Base-by-base conservation (phyloP, 2,888 invertebrate genomes). In the Gnatocerus cornutus region DNA sequence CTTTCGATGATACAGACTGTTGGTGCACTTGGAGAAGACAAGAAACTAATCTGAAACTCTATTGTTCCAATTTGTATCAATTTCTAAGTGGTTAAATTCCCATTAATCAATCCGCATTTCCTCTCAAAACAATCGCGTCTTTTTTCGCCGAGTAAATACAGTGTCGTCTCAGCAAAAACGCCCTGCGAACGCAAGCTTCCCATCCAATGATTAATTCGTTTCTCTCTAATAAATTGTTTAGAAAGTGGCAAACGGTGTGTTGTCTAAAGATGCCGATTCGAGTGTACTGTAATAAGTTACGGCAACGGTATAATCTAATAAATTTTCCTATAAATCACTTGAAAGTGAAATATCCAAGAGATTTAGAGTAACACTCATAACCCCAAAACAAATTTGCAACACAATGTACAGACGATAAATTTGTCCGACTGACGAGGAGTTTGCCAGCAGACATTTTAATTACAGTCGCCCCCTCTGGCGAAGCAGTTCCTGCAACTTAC, bases 401-500 rank as follows among this genome's bases (percentile, higher is more conserved):
- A 79, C 79, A 81, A 79, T 79, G 80, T 80, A 80, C 78, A 77
- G 78, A 80, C 82, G 75, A 83, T 83, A 83, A 83, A 83, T 83
- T 83, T 79, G 79, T 82, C 80, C 77, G 79, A 79, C 79, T 81
- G 81, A 81, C 81, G 79, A 82, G 80, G 79, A 80, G 78, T 79
- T 79, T 78, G 80, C 80, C 73, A 75, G 78, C 77, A 81, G 84
- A 84, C 84, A 82, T 84, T 84, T 84, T 84, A 84, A 84, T 84
- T 84, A 84, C 83, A 76, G 75, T 72, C 74, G 73, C 75, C 79
- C 79, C 78, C 76, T 74, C 75, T 71, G 74, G 73, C 73, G 76
- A 69, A 61, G 61, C 74, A 39, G 56, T 63, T 69, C 71, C 71
- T 73, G 74, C 73, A 73, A 75, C 76, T 76, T 73, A 74, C 79